Base-by-base conservation (phyloP, 2,113 vertebrate genomes). In the Taurulus bubalis region DNA sequence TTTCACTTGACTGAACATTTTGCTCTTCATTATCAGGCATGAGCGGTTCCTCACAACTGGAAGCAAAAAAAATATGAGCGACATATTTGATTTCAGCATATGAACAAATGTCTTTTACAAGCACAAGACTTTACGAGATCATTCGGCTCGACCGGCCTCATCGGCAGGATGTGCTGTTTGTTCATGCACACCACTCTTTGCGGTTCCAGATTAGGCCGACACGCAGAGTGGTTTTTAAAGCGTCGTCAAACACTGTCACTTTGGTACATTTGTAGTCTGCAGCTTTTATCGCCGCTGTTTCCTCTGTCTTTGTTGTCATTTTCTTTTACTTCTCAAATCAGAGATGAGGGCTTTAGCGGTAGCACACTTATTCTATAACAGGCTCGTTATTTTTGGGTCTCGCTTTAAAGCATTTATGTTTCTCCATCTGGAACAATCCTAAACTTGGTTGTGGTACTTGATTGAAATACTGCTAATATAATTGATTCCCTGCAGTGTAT, bases 191-290 rank as follows among this genome's bases (percentile, higher is more conserved):
- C 20, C 2, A 10, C 34, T 62, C 63, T 64, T 49, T 40, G 40
- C 59, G 12, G 49, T 24, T 8, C 20, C 49, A 70, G 71, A 82
- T 69, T 47, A 85, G 63, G 15, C 64, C 34, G 45, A 53, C 38
- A 71, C 22, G 59, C 64, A 59, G 64, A n/a, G 64, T 36, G 55
- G 18, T 69, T 84, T 84, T 74, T 74, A 66, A 49, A 79, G 60
- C 71, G 3, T 40, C 34, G 53, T 77, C 36, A 58, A 58, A 58
- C 55, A 58, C 75, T 22, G 58, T 68, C 62, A 49, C 4, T 53
- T 73, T 22, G 30, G 30, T 26, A 38, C 59, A 75, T 42, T 75
- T 67, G 71, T 65, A 72, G 76, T 71, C 60, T 47, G 26, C 10
- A n/a, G 75, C 71, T 85, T 49, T 72, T 47, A 71, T 67, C 2